A percentile compares a stretch with the other conserved stretches of the same genome.
Evolutionary conservation across 2,888 invertebrate genomes (phyloP).

Genomic region (Steromphala cineraria): DNA sequence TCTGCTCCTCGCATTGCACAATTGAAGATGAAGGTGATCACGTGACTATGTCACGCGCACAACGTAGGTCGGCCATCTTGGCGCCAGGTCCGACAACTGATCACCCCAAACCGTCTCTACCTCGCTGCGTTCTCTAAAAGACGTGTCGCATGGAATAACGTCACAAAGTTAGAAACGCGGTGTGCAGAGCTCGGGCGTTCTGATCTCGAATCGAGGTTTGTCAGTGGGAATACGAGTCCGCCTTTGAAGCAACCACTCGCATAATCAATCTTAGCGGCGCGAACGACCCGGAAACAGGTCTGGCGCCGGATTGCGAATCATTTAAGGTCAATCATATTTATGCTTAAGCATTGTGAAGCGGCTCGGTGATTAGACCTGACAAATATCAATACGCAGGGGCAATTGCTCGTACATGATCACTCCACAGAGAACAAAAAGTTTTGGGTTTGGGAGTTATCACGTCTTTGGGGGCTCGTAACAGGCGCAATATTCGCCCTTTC

Average conservation of each 20-base stretch:
- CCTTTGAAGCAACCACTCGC: neutral
- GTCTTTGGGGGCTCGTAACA: neutral
- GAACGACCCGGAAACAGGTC: neutral
- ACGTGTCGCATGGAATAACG: constrained; percentile 9
- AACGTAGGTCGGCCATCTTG: constrained; percentile 5
- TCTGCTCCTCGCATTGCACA: neutral
- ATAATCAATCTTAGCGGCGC: neutral
- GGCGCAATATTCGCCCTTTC: neutral
- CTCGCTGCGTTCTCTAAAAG: constrained; percentile 11
- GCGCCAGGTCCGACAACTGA: constrained; percentile 12
- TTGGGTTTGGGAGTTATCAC: neutral
- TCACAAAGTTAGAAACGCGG: neutral
- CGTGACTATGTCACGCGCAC: constrained; percentile 4
- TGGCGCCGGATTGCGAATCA: constrained; percentile 3
- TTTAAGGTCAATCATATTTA: constrained; percentile 11
- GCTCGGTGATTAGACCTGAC: neutral
- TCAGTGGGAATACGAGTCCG: neutral
- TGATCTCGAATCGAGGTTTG: neutral
- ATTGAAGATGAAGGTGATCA: constrained; percentile 5
- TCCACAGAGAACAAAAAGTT: constrained; percentile 4
- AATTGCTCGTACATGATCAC: constrained; percentile 11
- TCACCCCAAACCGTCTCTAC: neutral
- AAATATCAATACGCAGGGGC: constrained; percentile 4
- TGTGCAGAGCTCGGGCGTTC: no score
- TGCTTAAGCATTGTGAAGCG: constrained; percentile 3